Evolutionary conservation across 2,888 invertebrate genomes (phyloP), one percentile per base, ranked within the genome.

Genomic region (Lithophane socia): DNA sequence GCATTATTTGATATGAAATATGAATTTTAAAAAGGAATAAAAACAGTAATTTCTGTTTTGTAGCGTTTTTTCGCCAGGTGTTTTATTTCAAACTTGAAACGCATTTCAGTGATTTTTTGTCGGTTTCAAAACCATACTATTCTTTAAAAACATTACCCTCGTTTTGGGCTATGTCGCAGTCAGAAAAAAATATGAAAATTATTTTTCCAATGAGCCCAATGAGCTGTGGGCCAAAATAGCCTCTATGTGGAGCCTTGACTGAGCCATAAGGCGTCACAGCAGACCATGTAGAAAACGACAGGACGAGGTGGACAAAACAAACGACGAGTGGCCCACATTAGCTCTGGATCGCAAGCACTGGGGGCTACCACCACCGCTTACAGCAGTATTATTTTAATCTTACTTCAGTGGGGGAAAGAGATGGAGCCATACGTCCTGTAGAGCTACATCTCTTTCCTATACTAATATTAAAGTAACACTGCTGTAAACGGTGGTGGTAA

Each of bases 1-100:
- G 79, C 85, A 76, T 52, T 82, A 73, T 73, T 73, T 52, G 64
- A 75, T 64, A 75, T 67, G 79, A 83, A 84, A 79, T 78, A 81
- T 85, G 78, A 85, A 75, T 85, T 77, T 74, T 66, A 73, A 81
- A 72, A 71, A 65, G 42, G 76, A n/a, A 72, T 21, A 58, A 73
- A 73, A 73, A 68, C 69, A 37, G 52, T 52, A 2, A 58, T 60
- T 70, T 73, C 44, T 54, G 54, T 73, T 61, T 80, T 70, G 37
- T 56, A 44, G 8, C 3, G 44, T 64, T 68, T 82, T 82, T 73
- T 47, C 16, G 64, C 29, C 42, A 44, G 18, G 10, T 65, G 21
- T 60, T 65, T 70, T 12, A 77, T 12, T 54, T 13, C 9, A n/a
- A 18, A 66, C 18, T 66, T 47, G 24, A 67, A 56, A 18, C 10